Percentiles rank a stretch among this genome's conserved stretches.
Evolutionary conservation across 2,888 invertebrate species (phyloP).

Genomic region (Melinaea menophilus): DNA sequence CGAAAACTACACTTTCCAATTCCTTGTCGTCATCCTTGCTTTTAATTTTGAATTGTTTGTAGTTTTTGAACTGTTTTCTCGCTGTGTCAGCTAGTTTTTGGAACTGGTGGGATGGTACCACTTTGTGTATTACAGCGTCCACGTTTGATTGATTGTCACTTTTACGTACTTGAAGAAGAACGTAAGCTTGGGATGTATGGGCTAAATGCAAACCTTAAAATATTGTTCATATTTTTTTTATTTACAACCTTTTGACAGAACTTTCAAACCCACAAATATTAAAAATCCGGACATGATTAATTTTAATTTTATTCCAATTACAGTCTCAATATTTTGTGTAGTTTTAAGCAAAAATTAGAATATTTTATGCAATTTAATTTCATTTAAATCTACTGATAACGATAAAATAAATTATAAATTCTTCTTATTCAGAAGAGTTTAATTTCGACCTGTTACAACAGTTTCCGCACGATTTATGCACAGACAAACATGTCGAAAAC

Average conservation of each 20-base stretch:
- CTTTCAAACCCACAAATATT: too few species aligned
- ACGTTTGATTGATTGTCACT: constrained; percentile 37
- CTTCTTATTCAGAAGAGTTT: too few species aligned
- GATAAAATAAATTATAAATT: too few species aligned
- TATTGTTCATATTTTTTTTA: not conserved
- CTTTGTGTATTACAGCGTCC: constrained; percentile 39
- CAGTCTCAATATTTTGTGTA: too few species aligned
- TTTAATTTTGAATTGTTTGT: constrained; percentile 24
- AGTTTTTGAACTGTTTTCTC: constrained; percentile 30
- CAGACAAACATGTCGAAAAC: too few species aligned
- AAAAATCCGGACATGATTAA: too few species aligned
- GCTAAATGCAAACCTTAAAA: constrained; percentile 12
- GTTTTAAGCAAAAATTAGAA: too few species aligned
- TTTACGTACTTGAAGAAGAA: constrained; percentile 37
- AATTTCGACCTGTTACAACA: too few species aligned
- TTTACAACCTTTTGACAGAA: not conserved
- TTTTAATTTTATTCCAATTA: too few species aligned
- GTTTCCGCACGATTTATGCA: too few species aligned
- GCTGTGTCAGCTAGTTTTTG: constrained; percentile 26
- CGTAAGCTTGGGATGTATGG: constrained; percentile 22
- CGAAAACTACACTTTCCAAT: constrained; percentile 32
- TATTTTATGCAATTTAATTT: too few species aligned
- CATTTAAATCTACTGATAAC: too few species aligned
- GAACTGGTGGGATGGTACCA: constrained; percentile 29
- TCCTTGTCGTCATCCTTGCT: constrained; percentile 11